phyloP scores from a whole-genome alignment of 1,140 invertebrate genomes.

The Achatina immaculata region DNA sequence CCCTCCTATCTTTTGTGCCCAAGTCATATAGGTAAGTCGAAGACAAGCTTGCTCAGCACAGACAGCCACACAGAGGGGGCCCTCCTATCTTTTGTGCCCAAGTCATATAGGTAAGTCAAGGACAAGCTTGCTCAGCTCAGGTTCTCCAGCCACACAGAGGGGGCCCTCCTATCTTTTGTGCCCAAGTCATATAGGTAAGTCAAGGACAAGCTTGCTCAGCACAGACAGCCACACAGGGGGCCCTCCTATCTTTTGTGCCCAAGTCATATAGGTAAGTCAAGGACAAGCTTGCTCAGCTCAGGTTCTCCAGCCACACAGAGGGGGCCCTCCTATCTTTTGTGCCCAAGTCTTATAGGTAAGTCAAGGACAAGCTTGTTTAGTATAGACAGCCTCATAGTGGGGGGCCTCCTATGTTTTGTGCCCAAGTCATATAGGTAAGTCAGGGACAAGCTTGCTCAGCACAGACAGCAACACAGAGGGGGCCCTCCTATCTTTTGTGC shows the following conservation, averaged over 20 bases:
- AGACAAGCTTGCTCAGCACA: too few relatives aligned
- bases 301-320: conserved; percentile 85
- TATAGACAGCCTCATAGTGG: too few relatives aligned
- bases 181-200: conserved; percentile 92
- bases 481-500: conserved; percentile 91
- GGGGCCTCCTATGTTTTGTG: too few relatives aligned
- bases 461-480: conserved; percentile 84
- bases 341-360: conserved; percentile 92
- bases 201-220: too few relatives aligned
- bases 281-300: conserved; percentile 94
- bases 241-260: too few relatives aligned
- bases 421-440: too few relatives aligned
- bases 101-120: too few relatives aligned
- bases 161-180: conserved; percentile 90
- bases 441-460: conserved; percentile 94
- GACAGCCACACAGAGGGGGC: too few relatives aligned
- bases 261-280: too few relatives aligned
- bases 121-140: conserved; percentile 95
- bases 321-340: conserved; percentile 92
- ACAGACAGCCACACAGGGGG: too few relatives aligned
- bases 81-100: too few relatives aligned
- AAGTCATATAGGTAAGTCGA: conserved; percentile 90
- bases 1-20: conserved; percentile 92
- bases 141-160: conserved; percentile 85
- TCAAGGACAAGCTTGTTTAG: too few relatives aligned